Base-by-base conservation (phyloP, 2,113 vertebrate genomes). In the Anguilla rostrata region DNA sequence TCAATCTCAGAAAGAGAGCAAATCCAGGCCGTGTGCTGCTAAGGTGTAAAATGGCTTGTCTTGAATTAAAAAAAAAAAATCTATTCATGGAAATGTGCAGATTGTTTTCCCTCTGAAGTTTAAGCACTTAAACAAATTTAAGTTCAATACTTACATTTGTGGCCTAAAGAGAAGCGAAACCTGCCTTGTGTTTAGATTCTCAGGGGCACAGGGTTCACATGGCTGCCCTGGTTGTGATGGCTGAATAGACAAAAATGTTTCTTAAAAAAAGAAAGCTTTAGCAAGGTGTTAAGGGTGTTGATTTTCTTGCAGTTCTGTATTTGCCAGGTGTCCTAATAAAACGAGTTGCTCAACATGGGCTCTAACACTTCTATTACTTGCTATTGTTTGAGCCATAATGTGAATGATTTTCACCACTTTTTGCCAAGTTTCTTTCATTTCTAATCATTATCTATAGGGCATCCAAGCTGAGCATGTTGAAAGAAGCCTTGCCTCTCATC, bases 351-450 rank as follows among this genome's bases (percentile, higher is more conserved):
- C 83, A 90, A 91, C 90, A 85, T 86, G 88, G 89, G 91, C 83
- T 90, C 90, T 89, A 92, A 93, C 92, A 92, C 93, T 93, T 91
- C 92, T 90, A 92, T 92, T 92, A 92, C 87, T 89, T 90, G 90
- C 91, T 89, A 63, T 18, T 94, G 93, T 95, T 94, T 94, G 92
- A 92, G 91, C 89, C 90, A 93, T 88, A 90, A 91, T 85, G 75
- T 71, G 87, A 91, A 91, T 92, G 88, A 93, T 91, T 93, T 92
- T 90, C 88, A 80, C 88, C 11, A 26, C 2, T 53, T 87, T 9
- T 82, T 94, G 94, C 95, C 96, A 96, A 95, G 92, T 92, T 94
- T 85, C 91, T 94, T 94, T 95, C 93, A 93, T 86, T 85, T 85
- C 83, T 63, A 20, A 60, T 87, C 80, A 88, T 89, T 87, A 20